Evolutionary conservation across 2,888 invertebrate genomes (phyloP), one percentile per base, ranked within the genome.

Genomic region (Amphimallon solstitiale): DNA sequence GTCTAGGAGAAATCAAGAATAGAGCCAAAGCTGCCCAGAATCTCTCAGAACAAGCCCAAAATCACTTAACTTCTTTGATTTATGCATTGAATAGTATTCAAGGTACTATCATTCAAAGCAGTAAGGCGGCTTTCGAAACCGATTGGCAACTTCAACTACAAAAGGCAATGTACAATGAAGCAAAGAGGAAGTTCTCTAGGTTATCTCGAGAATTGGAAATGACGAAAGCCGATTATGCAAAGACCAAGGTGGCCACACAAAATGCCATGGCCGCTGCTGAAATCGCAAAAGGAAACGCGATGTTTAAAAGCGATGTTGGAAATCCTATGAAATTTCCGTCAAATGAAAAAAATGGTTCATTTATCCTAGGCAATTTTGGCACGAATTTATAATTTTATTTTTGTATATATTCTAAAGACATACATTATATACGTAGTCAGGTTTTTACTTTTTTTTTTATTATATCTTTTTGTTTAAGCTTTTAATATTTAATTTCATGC

Each of bases 131-230:
- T 9, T 56, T 56, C 29, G 64, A 64, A 34, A 56, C 64, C 2
- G 45, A 56, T 21, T 64, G 64, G 64, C 64, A 64, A 37, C 34
- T 54, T 2, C 64, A 64, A 37, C 37, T 64, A 9, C 64, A 64
- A 48, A 56, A 46, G n/a, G 54, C 56, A 2, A 64, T 56, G 56
- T 59, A 56, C 38, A 64, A 64, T 23, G 64, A 64, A 5, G 64
- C 64, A 4, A 56, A 56, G 14, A 46, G 64, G 21, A 64, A 48
- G 23, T 37, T 56, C 56, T 40, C 64, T 0, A 64, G 48, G 14
- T 37, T 64, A 14, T 38, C 37, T 15, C 48, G 46, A 1, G 64
- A 64, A 59, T 48, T 64, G 14, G 56, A 64, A 21, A 48, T 54
- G 43, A 64, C 46, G 23, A 46, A 38, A 9, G 17, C 21, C 12